These are phyloP conservation scores for Deilephila elpenor DNA, from an alignment of 2,888 invertebrate species.

Conservation along the genomic window DNA sequence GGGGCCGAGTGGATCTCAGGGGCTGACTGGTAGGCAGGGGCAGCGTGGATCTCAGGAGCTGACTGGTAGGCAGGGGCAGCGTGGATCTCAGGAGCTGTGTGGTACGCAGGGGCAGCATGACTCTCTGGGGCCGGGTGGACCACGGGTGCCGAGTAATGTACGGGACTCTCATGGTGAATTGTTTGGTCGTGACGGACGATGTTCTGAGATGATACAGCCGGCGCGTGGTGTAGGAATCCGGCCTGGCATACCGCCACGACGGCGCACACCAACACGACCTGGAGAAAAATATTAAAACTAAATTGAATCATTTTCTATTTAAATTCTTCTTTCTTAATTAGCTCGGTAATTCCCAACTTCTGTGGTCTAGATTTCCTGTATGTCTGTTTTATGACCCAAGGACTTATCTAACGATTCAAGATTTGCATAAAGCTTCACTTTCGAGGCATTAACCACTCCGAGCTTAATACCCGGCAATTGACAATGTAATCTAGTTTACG, in stretches of 20 bases:
- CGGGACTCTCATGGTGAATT: conserved; percentile 66
- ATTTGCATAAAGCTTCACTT: conserved; percentile 32
- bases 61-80: conserved; percentile 39
- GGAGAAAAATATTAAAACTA: conserved; percentile 35
- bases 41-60: conserved; percentile 47
- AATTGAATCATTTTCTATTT: background rate
- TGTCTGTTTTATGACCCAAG: conserved; percentile 14
- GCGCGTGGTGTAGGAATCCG: conserved; percentile 73
- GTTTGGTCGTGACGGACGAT: conserved; percentile 73
- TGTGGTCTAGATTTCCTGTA: background rate
- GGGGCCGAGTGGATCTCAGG: conserved; percentile 47
- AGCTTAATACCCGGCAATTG: conserved; percentile 39
- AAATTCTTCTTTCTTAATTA: background rate
- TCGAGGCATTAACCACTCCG: conserved; percentile 35
- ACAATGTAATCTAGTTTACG: conserved; percentile 49
- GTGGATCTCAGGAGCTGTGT: conserved; percentile 48
- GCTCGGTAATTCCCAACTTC: too few relatives aligned
- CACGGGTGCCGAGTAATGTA: conserved; percentile 58
- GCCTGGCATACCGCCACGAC: conserved; percentile 72
- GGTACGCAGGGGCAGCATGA: conserved; percentile 42
- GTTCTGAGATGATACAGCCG: conserved; percentile 80
- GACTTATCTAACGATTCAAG: conserved; percentile 7
- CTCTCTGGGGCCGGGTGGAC: conserved; percentile 12
- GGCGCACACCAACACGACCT: conserved; percentile 70
- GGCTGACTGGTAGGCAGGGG: conserved; percentile 46